These are phyloP conservation scores for Rafetus swinhoei DNA, from an alignment of 2,113 vertebrate genomes.

Conservation along the genomic window DNA sequence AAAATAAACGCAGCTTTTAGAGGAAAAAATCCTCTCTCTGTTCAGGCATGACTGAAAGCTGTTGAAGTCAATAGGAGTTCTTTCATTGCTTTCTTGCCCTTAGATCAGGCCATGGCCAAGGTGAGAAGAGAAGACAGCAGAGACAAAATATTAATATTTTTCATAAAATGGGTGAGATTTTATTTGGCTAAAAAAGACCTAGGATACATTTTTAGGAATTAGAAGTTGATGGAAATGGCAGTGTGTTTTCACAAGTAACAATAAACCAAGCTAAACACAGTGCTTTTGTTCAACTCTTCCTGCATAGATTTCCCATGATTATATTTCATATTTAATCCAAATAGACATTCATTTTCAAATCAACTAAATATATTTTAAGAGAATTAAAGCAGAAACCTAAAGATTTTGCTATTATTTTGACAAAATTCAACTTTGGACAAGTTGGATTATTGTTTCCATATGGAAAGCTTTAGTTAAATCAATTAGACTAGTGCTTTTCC, in stretches of 20 bases:
- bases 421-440: background rate
- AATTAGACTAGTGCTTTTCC: background rate
- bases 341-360: background rate
- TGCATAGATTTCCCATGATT: background rate
- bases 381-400: background rate
- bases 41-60: background rate
- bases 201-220: background rate
- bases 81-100: background rate
- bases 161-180: background rate
- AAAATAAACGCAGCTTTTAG: background rate
- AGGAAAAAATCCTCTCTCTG: background rate
- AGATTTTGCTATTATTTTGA: constrained; percentile 21
- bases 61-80: background rate
- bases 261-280: background rate
- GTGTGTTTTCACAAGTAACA: background rate
- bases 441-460: constrained; percentile 38
- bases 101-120: background rate
- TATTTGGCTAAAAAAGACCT: background rate
- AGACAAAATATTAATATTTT: background rate
- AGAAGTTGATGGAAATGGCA: background rate
- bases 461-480: constrained; percentile 39
- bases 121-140: background rate
- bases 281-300: background rate
- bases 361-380: background rate
- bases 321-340: background rate